Evolutionary conservation across 1,140 invertebrate species (phyloP).

Genomic region (Brachionus rubens): DNA sequence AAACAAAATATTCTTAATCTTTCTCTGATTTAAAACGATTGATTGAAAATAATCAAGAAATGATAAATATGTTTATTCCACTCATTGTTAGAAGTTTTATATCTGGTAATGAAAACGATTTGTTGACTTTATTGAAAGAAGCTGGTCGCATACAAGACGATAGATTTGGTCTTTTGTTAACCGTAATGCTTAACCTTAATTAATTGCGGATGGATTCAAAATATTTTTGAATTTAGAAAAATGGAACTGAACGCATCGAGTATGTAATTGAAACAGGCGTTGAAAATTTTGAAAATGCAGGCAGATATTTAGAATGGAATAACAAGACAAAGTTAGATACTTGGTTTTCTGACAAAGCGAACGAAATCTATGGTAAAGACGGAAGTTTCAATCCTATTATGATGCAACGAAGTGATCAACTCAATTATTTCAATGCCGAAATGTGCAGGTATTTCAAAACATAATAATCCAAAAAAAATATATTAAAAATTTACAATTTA

Average conservation of each 20-base stretch:
- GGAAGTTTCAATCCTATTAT: slow-evolving; percentile 9
- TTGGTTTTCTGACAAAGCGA: background rate
- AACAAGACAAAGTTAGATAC: background rate
- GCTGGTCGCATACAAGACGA: background rate
- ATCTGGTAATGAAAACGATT: slow-evolving; percentile 13
- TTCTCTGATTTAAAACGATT: background rate
- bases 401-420: background rate
- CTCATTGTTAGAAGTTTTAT: too few species aligned
- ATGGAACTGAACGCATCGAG: background rate
- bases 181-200: background rate
- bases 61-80: too few species aligned
- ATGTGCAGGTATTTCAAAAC: slow-evolving; percentile 24
- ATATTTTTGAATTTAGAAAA: background rate
- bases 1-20: too few species aligned
- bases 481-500: background rate
- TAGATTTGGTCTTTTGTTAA: slow-evolving; percentile 32
- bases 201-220: background rate
- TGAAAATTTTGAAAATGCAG: background rate
- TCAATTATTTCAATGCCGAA: background rate
- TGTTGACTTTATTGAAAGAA: background rate
- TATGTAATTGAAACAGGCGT: background rate
- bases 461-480: background rate
- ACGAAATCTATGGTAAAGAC: slow-evolving; percentile 9
- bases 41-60: background rate
- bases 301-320: background rate